Conservation (phyloP, 2,797 vertebrate genomes). For the Holocentrus rufus region DNA sequence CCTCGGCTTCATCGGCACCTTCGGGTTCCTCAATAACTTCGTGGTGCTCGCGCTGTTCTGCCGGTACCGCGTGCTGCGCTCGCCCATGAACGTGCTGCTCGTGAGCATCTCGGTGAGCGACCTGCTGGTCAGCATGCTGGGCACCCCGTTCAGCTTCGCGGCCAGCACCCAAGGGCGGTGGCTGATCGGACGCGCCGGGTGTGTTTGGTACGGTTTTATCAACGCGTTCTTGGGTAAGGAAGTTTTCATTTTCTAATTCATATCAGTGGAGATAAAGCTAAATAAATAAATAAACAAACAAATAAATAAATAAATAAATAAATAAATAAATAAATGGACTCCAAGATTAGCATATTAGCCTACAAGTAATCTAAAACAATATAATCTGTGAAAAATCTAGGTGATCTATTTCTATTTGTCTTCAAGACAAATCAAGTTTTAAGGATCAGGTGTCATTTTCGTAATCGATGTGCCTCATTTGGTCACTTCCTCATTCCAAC, state of each 20-base stretch:
- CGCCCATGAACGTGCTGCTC: constrained; percentile 86
- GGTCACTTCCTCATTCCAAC: too few species aligned
- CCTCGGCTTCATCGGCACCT: constrained; percentile 83
- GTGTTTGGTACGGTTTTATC: constrained; percentile 87
- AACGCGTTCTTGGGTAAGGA: constrained; percentile 85
- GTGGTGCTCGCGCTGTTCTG: constrained; percentile 84
- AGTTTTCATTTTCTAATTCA: background rate
- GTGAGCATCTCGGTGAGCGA: constrained; percentile 85
- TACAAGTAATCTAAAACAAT: too few species aligned
- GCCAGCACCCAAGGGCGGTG: constrained; percentile 85
- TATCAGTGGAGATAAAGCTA: background rate
- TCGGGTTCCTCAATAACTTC: constrained; percentile 84
- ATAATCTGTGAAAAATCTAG: too few species aligned
- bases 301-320: too few species aligned
- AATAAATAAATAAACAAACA: too few species aligned
- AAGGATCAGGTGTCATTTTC: too few species aligned
- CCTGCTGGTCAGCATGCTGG: constrained; percentile 83
- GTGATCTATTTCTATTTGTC: too few species aligned
- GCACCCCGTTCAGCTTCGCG: constrained; percentile 88
- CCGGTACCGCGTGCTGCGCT: constrained; percentile 81
- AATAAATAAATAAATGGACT: too few species aligned
- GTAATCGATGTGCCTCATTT: too few species aligned
- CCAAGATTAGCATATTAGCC: too few species aligned
- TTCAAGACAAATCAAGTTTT: too few species aligned
- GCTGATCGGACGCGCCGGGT: constrained; percentile 84